A percentile compares a stretch with the other conserved stretches of the same genome.
Conservation (phyloP, 2,113 vertebrate species). For the Epinephelus moara region DNA sequence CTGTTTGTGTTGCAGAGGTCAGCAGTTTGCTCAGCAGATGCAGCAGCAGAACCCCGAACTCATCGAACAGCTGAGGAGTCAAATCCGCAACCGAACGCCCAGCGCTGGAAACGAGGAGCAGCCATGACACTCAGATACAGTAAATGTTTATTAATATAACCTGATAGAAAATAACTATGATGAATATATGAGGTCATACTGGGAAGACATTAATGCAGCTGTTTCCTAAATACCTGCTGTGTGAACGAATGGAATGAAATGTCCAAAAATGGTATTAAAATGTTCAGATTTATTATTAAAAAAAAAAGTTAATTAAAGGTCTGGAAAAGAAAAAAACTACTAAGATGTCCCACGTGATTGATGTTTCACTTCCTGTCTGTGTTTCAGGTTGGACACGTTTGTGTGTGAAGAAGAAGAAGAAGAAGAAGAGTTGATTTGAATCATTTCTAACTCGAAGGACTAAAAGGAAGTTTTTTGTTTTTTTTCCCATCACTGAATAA, state of each 20-base stretch:
- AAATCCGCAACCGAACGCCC: constrained; percentile 93
- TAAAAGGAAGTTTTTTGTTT: constrained; percentile 36
- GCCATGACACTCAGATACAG: constrained; percentile 85
- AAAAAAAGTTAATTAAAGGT: no score
- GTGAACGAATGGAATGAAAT: no score
- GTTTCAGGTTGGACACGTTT: constrained; percentile 43
- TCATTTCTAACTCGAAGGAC: constrained; percentile 69
- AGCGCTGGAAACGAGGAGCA: constrained; percentile 90
- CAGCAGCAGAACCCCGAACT: constrained; percentile 99
- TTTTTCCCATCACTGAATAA: constrained; percentile 50
- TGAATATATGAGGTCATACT: no score
- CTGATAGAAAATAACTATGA: no score
- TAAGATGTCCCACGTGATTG: not conserved
- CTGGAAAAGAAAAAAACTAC: no score
- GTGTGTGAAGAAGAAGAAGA: constrained; percentile 16
- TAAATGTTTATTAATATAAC: not conserved
- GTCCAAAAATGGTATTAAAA: no score
- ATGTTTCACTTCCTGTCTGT: not conserved
- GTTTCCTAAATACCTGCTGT: no score
- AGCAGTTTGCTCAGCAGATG: constrained; percentile 99
- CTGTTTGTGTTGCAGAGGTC: constrained; percentile 88
- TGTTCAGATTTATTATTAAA: no score
- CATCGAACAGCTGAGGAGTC: constrained; percentile 96
- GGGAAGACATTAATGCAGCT: no score
- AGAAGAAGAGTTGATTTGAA: constrained; percentile 50